Evolutionary conservation across 2,888 invertebrate species (phyloP).

Genomic region (Brenthis daphne): DNA sequence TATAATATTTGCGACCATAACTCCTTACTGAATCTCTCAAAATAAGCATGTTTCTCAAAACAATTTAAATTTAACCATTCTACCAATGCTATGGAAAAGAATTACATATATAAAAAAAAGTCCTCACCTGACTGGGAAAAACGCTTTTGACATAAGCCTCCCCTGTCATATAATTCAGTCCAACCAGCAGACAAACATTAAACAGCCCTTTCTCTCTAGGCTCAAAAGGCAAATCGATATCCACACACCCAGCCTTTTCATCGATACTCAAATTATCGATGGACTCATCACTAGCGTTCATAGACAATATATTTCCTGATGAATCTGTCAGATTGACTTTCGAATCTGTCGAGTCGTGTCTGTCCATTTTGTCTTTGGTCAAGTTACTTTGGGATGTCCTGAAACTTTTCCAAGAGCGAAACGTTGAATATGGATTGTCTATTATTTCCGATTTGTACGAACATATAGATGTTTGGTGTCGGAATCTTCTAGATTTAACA

Average conservation of each 20-base stretch:
- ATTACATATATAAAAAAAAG: not conserved
- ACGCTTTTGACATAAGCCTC: constrained; percentile 87
- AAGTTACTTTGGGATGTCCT: constrained; percentile 67
- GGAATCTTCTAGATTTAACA: constrained; percentile 52
- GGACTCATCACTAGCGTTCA: constrained; percentile 54
- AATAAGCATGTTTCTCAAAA: too few relatives aligned
- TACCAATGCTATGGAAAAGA: too few relatives aligned
- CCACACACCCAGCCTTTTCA: constrained; percentile 71
- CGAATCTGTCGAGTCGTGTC: constrained; percentile 53
- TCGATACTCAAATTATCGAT: constrained; percentile 65
- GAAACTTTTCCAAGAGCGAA: constrained; percentile 76
- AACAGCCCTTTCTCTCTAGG: constrained; percentile 79
- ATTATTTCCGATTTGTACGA: constrained; percentile 64
- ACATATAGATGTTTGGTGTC: constrained; percentile 72
- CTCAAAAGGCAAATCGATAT: constrained; percentile 65
- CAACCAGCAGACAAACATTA: constrained; percentile 86
- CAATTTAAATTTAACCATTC: too few relatives aligned
- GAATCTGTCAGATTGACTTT: constrained; percentile 66
- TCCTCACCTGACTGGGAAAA: constrained; percentile 84
- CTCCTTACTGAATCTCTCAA: too few relatives aligned
- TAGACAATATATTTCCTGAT: constrained; percentile 58
- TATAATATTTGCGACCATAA: too few relatives aligned
- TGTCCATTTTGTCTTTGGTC: constrained; percentile 54
- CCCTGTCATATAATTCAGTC: constrained; percentile 84
- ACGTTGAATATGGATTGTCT: constrained; percentile 71